Conservation (phyloP, 2,888 invertebrate genomes). For the Chromoteleia sp. region DNA sequence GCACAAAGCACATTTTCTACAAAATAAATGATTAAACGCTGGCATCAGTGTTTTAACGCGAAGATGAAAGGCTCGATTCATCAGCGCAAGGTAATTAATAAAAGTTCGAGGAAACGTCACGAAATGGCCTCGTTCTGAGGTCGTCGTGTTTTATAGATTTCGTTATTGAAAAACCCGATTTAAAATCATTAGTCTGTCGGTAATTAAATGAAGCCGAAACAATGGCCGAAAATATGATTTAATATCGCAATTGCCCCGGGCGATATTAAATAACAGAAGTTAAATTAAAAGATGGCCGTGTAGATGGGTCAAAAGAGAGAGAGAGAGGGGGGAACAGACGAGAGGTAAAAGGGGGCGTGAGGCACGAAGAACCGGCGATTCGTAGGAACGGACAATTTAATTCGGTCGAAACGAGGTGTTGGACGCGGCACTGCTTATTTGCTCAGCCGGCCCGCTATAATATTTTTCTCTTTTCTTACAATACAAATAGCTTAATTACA, state of each 20-base stretch:
- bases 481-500: constrained; percentile 80
- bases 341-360: constrained; percentile 16
- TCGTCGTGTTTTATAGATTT: constrained; percentile 18
- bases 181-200: constrained; percentile 47
- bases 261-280: constrained; percentile 51
- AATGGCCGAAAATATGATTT: constrained; percentile 49
- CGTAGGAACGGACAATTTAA: constrained; percentile 73
- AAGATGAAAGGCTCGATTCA: constrained; percentile 25
- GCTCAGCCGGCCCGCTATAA: constrained; percentile 69
- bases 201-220: constrained; percentile 51
- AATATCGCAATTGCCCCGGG: constrained; percentile 39
- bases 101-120: constrained; percentile 40
- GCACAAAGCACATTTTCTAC: background rate
- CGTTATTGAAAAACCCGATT: constrained; percentile 52
- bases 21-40: constrained; percentile 20
- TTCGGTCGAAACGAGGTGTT: constrained; percentile 76
- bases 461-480: constrained; percentile 72
- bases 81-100: constrained; percentile 20
- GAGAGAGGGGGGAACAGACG: background rate
- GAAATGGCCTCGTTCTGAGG: constrained; percentile 11
- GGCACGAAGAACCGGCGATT: constrained; percentile 15
- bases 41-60: constrained; percentile 8
- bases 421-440: constrained; percentile 76
- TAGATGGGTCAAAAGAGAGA: too few relatives aligned
- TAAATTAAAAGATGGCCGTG: constrained; percentile 40